Base-by-base conservation (phyloP, 2,888 invertebrate species). In the Sminthurinus aureus region DNA sequence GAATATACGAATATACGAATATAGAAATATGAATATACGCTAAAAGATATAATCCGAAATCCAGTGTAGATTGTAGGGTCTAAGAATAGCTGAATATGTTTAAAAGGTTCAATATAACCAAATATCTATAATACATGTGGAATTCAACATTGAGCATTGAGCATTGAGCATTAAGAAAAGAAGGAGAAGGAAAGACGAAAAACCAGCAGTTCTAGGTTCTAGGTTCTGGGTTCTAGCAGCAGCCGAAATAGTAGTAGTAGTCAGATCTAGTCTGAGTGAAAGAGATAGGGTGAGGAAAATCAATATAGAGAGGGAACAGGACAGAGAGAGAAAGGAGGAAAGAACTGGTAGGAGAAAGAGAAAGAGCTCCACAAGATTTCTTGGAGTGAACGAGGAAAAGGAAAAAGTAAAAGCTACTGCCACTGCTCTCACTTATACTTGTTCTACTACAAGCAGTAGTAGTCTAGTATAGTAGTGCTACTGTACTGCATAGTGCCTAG, bases 351-450 rank as follows among this genome's bases (percentile, higher is more conserved):
- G 6, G 6, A 38, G 38, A 38, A 38, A 38, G 38, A 38, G 38
- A 38, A 38, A 38, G 38, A 38, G 18, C 58, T 58, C 4, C 9
- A 18, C 15, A 58, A 58, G 58, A 58, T 58, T 58, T 58, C 58
- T 58, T n/a, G 79, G 74, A 75, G 81, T 74, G 74, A 81, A 81
- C 73, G 81, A 81, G 81, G 81, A 81, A 51, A 73, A 73, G 81
- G 81, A 81, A 81, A 79, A 58, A 67, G 38, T 67, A 51, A 24
- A 24, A 71, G 26, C 71, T 26, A 71, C 71, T 15, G 11, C 71
- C 24, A 4, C 74, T 74, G 38, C 74, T 74, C 38, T 50, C 38
- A 15, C 74, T 74, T 13, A n/a, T 24, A n/a, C n/a, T n/a, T n/a
- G n/a, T n/a, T n/a, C n/a, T n/a, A n/a, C n/a, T n/a, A n/a, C n/a